Evolutionary conservation across 2,113 vertebrate species (phyloP).

Genomic region (Hoplias malabaricus): DNA sequence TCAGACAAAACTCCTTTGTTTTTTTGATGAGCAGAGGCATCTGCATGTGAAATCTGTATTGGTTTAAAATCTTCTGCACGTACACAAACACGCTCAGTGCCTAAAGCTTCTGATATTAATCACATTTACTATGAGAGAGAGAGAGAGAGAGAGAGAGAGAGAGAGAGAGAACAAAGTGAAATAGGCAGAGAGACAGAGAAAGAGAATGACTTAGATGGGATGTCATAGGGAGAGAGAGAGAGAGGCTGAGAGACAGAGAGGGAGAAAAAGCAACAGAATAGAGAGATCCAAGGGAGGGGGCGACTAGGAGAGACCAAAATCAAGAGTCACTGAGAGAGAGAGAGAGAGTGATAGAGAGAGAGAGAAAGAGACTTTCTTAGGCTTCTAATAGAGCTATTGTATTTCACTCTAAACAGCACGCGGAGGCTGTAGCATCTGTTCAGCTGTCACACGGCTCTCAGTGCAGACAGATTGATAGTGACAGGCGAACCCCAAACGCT

Average conservation of each 20-base stretch:
- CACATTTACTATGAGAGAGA: no score
- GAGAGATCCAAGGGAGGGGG: not conserved
- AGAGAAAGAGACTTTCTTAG: not conserved
- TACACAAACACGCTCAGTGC: slow-evolving; percentile 53
- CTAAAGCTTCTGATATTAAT: not conserved
- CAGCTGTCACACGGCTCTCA: slow-evolving; percentile 20
- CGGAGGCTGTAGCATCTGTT: slow-evolving; percentile 33
- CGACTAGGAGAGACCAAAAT: not conserved
- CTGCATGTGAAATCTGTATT: slow-evolving; percentile 70
- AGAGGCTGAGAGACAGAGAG: not conserved
- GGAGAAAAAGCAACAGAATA: not conserved
- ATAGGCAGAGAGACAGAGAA: slow-evolving; percentile 6
- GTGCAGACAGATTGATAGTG: slow-evolving; percentile 26
- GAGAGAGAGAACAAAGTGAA: slow-evolving; percentile 32
- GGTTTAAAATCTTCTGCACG: slow-evolving; percentile 70
- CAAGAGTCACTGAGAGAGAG: not conserved
- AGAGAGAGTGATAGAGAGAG: not conserved
- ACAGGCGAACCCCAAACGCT: slow-evolving; percentile 31
- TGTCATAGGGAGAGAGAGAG: not conserved
- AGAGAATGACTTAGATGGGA: slow-evolving; percentile 6
- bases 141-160: not conserved
- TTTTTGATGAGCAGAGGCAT: slow-evolving; percentile 68
- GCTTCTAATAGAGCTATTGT: slow-evolving; percentile 20
- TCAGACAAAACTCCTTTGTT: slow-evolving; percentile 47
- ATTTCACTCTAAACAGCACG: slow-evolving; percentile 25